phyloP scores from a whole-genome alignment of 2,888 invertebrate genomes.

The Malacosoma neustria region DNA sequence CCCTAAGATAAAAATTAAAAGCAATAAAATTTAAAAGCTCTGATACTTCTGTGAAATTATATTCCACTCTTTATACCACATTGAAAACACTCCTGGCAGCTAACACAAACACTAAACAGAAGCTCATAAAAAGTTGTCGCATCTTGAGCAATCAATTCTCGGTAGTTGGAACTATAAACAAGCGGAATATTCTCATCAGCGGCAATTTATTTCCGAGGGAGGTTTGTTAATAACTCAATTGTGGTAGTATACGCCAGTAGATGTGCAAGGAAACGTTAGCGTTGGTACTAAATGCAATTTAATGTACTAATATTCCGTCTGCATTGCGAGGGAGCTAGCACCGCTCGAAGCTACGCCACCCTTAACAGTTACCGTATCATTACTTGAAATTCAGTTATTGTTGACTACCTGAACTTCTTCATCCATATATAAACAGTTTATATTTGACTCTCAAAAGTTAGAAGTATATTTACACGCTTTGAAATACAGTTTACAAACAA shows the following conservation, averaged over 20 bases:
- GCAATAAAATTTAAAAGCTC: too few relatives aligned
- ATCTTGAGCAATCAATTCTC: constrained; percentile 32
- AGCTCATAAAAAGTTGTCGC: constrained; percentile 20
- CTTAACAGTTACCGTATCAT: constrained; percentile 49
- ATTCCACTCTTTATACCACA: too few relatives aligned
- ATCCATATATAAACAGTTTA: constrained; percentile 20
- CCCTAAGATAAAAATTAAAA: too few relatives aligned
- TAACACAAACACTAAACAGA: too few relatives aligned
- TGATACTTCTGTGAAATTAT: too few relatives aligned
- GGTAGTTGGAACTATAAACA: constrained; percentile 26
- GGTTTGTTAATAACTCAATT: constrained; percentile 69
- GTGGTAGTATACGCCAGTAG: constrained; percentile 57
- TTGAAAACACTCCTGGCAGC: too few relatives aligned
- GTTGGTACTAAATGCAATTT: constrained; percentile 71
- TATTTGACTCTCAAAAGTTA: too few relatives aligned
- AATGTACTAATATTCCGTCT: constrained; percentile 67
- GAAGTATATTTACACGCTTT: too few relatives aligned
- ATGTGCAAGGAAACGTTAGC: constrained; percentile 62
- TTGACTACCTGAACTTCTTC: constrained; percentile 40
- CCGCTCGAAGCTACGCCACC: constrained; percentile 45
- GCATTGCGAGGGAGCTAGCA: constrained; percentile 34
- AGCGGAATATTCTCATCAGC: constrained; percentile 61
- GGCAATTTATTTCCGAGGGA: constrained; percentile 58
- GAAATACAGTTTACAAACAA: too few relatives aligned
- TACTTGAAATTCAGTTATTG: constrained; percentile 49